Conservation (phyloP, 2,888 invertebrate genomes). For the Acleris holmiana region DNA sequence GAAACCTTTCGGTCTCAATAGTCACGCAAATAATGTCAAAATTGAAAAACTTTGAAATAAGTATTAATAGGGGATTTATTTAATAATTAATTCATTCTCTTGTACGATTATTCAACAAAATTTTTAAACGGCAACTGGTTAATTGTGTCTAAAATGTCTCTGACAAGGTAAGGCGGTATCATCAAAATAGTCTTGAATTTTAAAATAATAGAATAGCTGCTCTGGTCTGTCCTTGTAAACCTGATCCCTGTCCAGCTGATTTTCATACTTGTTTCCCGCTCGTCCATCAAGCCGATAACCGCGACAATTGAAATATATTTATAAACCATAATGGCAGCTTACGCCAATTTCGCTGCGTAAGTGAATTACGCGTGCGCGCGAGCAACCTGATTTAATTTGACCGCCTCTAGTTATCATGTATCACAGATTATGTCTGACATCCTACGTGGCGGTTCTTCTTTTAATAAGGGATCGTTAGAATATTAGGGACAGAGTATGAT, state of each 20-base stretch:
- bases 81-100: too few species aligned
- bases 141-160: too few species aligned
- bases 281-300: conserved; percentile 35
- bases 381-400: conserved; percentile 69
- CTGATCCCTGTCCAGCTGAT: conserved; percentile 7
- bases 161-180: too few species aligned
- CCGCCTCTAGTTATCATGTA: conserved; percentile 79
- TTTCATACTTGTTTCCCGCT: conserved; percentile 26
- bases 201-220: too few species aligned
- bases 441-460: conserved; percentile 66
- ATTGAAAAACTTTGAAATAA: too few species aligned
- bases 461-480: conserved; percentile 73
- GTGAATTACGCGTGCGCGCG: conserved; percentile 66
- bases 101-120: too few species aligned
- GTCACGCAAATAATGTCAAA: too few species aligned
- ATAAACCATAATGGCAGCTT: conserved; percentile 64
- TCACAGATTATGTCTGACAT: conserved; percentile 67
- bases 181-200: too few species aligned
- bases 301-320: conserved; percentile 60
- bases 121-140: too few species aligned
- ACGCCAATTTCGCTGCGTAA: conserved; percentile 63
- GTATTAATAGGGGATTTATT: too few species aligned
- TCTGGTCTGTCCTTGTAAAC: background rate
- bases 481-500: conserved; percentile 55
- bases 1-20: too few species aligned